A percentile compares a stretch with the other conserved stretches of the same genome.
Conservation (phyloP, 1,140 invertebrate species). For the Macrotrachela quadricornifera region DNA sequence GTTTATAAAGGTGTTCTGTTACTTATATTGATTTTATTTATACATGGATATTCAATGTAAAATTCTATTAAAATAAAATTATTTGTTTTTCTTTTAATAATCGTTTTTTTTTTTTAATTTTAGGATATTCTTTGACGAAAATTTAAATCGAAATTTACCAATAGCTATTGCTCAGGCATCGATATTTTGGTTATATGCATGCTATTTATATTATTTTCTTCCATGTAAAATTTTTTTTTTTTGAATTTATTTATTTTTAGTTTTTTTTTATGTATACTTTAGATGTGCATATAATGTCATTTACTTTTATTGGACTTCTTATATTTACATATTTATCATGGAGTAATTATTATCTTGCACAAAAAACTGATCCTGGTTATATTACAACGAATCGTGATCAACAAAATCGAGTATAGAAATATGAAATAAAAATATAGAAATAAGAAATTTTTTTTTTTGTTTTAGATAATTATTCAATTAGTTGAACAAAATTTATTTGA, state of each 20-base stretch:
- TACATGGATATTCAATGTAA: too few species aligned
- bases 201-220: slow-evolving; percentile 11
- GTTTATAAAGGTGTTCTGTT: too few species aligned
- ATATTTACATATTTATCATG: slow-evolving; percentile 48
- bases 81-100: too few species aligned
- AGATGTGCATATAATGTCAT: slow-evolving; percentile 14
- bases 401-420: too few species aligned
- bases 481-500: slow-evolving; percentile 43
- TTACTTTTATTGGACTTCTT: slow-evolving; percentile 12
- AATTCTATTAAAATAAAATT: too few species aligned
- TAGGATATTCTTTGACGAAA: too few species aligned
- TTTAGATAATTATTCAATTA: not conserved
- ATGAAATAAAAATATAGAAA: too few species aligned
- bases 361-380: slow-evolving; percentile 72
- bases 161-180: not conserved
- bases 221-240: slow-evolving; percentile 11
- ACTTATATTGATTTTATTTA: too few species aligned
- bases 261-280: slow-evolving; percentile 10
- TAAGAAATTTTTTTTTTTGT: slow-evolving; percentile 8
- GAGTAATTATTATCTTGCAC: slow-evolving; percentile 71
- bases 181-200: slow-evolving; percentile 2
- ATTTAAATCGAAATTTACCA: not conserved
- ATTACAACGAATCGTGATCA: slow-evolving; percentile 54
- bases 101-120: too few species aligned
- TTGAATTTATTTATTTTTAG: not conserved